phyloP scores from a whole-genome alignment of 2,797 vertebrate genomes.

The Anolis apletophallus region DNA sequence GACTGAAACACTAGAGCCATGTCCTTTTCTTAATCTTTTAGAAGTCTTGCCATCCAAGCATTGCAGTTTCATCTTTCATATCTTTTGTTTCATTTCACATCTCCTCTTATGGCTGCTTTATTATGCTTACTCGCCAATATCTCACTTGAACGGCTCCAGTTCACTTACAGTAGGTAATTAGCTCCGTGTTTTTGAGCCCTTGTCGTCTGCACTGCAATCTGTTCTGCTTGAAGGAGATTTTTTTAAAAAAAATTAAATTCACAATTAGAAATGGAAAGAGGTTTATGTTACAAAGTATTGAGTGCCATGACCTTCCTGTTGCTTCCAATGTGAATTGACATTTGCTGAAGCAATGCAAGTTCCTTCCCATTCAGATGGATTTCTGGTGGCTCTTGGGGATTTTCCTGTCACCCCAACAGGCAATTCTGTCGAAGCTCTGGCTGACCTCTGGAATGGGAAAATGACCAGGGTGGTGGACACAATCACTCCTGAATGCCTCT shows the following conservation, averaged over 20 bases:
- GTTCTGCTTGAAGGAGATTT: conserved; percentile 22
- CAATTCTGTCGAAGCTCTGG: too few relatives aligned
- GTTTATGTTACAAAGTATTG: conserved; percentile 30
- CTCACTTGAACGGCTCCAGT: conserved; percentile 60
- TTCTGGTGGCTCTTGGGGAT: too few relatives aligned
- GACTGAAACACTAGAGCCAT: conserved; percentile 56
- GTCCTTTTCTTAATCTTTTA: conserved; percentile 61
- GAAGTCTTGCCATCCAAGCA: conserved; percentile 46
- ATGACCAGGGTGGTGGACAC: too few relatives aligned
- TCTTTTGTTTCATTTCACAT: conserved; percentile 69
- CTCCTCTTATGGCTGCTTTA: conserved; percentile 57
- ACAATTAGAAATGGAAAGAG: conserved; percentile 46
- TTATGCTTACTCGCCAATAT: conserved; percentile 64
- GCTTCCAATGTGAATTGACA: background rate
- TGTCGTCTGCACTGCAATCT: conserved; percentile 48
- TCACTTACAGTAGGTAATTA: conserved; percentile 68
- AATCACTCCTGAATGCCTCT: too few relatives aligned
- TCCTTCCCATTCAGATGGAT: too few relatives aligned
- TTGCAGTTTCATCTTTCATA: conserved; percentile 63
- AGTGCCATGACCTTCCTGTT: conserved; percentile 31
- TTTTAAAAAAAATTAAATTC: background rate
- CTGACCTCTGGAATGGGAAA: too few relatives aligned
- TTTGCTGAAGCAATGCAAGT: background rate
- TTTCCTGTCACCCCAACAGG: too few relatives aligned
- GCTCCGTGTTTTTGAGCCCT: conserved; percentile 42